Conservation (phyloP, 1,140 invertebrate species). For the Lucilia sericata region DNA sequence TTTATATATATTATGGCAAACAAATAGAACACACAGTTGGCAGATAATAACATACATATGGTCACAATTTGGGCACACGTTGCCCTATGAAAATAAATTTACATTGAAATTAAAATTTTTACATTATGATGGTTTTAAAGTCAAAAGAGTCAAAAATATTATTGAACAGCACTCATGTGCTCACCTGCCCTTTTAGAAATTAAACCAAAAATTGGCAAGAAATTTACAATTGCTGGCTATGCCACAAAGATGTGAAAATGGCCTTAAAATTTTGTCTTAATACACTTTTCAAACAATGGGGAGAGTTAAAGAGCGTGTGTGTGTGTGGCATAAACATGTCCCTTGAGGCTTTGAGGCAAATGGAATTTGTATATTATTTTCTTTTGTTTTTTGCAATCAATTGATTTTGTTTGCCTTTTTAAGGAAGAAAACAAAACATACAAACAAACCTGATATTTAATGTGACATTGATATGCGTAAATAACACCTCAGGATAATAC, state of each 20-base stretch:
- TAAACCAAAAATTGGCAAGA: neutral
- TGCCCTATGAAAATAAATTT: neutral
- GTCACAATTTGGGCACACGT: neutral
- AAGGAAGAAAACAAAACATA: neutral
- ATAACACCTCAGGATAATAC: conserved; percentile 23
- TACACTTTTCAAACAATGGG: neutral
- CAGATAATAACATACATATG: neutral
- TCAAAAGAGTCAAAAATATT: neutral
- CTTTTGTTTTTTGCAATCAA: neutral
- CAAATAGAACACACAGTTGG: neutral
- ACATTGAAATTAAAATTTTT: neutral
- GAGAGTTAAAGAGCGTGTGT: neutral
- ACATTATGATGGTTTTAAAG: neutral
- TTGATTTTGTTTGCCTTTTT: neutral
- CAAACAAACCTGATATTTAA: conserved; percentile 11
- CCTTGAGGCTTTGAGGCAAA: neutral
- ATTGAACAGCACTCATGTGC: neutral
- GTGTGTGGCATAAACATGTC: conserved; percentile 26
- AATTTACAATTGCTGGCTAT: neutral
- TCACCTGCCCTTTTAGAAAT: neutral
- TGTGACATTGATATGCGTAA: conserved; percentile 31
- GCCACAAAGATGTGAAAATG: neutral
- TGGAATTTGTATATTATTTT: neutral
- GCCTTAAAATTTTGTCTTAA: neutral
- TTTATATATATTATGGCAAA: neutral